Evolutionary conservation across 1,140 invertebrate species (phyloP), one percentile per base, ranked within the genome.

Genomic region (Anagrus nilaparvatae): DNA sequence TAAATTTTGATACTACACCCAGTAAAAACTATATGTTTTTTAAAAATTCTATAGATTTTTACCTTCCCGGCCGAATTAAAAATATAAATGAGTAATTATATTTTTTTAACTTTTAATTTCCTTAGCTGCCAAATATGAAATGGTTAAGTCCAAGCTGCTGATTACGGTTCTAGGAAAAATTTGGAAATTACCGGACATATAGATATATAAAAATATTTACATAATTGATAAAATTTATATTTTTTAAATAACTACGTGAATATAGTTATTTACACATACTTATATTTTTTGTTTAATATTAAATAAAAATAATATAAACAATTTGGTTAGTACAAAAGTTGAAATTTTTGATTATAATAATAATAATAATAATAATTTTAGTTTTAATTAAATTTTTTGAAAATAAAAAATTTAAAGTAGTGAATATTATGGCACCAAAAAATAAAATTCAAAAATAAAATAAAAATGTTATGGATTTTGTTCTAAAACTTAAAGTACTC

Each of bases 171-270:
- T 99, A 43, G 92, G 90, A 38, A 99, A 97, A 73, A 88, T 96
- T 52, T 99, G 95, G 94, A 97, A 95, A 63, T 69, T 99, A 24
- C 80, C 96, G 0, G 97, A 99, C 67, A 78, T 98, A 27, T 96
- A 99, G 67, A 83, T 86, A 52, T 97, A 99, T 70, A 97, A 97
- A 1, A 81, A 88, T 69, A 69, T 98, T 31, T 96, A 99, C 69
- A 63, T 76, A 0, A 95, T 99, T 55, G 97, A 99, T n/a, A n/a
- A n/a, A n/a, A 72, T 99, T 98, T 72, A 96, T 96, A 12, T 75
- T 99, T 33, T 93, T 96, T 1, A 95, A 96, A 84, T 94, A 99
- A n/a, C n/a, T n/a, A n/a, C n/a, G n/a, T n/a, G n/a, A n/a, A n/a
- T n/a, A n/a, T n/a, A n/a, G n/a, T n/a, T n/a, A n/a, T n/a, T n/a